Evolutionary conservation across 2,797 vertebrate species (phyloP).

Genomic region (Poliocrania exsul): DNA sequence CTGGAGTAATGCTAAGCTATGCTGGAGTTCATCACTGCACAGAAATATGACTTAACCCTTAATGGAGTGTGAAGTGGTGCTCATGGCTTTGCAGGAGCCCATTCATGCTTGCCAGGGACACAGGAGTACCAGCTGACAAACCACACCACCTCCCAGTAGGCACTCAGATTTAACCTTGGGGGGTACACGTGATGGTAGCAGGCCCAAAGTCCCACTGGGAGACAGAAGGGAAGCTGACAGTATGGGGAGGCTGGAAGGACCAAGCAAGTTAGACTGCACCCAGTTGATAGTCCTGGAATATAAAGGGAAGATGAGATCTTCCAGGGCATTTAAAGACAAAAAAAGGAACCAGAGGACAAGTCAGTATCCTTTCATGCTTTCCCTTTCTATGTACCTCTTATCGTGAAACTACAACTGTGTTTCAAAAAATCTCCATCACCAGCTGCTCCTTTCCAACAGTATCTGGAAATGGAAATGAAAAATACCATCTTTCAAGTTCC

Average conservation of each 20-base stretch:
- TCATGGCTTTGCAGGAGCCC: neutral
- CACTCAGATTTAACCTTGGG: neutral
- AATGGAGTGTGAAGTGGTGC: neutral
- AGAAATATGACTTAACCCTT: neutral
- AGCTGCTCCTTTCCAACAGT: neutral
- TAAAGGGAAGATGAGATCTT: neutral
- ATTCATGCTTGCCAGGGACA: neutral
- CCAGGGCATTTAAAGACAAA: neutral
- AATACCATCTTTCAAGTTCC: neutral
- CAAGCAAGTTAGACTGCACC: neutral
- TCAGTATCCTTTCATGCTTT: neutral
- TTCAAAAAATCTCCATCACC: neutral
- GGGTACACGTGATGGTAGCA: neutral
- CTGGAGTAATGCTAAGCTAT: neutral
- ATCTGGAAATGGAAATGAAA: neutral
- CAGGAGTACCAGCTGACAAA: neutral
- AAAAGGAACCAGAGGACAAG: neutral
- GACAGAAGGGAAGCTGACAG: neutral
- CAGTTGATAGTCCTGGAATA: neutral
- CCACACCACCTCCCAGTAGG: rapidly evolving
- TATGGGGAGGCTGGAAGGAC: neutral
- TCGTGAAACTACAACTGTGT: neutral
- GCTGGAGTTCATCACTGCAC: neutral
- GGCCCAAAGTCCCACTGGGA: neutral
- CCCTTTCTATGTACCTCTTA: neutral